Evolutionary conservation across 2,113 vertebrate species (phyloP).

Genomic region (Gadus chalcogrammus): DNA sequence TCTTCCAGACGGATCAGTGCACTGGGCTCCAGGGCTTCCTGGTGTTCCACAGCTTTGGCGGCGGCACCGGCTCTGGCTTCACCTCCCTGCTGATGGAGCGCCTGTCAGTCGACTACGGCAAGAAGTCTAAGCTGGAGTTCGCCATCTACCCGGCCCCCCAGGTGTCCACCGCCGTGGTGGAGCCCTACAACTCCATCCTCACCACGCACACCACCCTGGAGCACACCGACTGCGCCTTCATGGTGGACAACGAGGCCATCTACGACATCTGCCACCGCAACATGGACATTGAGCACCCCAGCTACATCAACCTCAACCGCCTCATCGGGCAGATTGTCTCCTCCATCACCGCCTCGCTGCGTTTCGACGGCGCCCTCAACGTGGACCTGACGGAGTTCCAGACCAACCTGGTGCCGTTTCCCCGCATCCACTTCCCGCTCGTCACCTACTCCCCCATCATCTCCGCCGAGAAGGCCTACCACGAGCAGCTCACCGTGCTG

Average conservation of each 20-base stretch:
- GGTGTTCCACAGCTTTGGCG: constrained; percentile 84
- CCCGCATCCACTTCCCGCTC: constrained; percentile 83
- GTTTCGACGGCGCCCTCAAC: constrained; percentile 82
- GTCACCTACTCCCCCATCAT: constrained; percentile 83
- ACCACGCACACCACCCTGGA: constrained; percentile 88
- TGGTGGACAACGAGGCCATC: constrained; percentile 90
- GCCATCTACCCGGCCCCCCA: constrained; percentile 81
- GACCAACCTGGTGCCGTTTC: constrained; percentile 85
- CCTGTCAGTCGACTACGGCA: constrained; percentile 83
- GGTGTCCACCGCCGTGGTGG: constrained; percentile 83
- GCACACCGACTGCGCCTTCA: constrained; percentile 86
- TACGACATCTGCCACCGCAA: constrained; percentile 83
- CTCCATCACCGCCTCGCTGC: constrained; percentile 83
- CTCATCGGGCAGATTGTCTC: constrained; percentile 84
- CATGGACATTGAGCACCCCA: constrained; percentile 80
- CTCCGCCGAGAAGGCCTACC: constrained; percentile 83
- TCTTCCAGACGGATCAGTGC: constrained; percentile 80
- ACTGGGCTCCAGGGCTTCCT: constrained; percentile 85
- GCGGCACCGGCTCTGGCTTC: constrained; percentile 85
- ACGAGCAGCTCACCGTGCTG: constrained; percentile 79
- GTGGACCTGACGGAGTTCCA: constrained; percentile 88
- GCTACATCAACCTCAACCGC: constrained; percentile 83
- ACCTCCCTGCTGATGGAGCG: constrained; percentile 85
- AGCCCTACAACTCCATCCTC: constrained; percentile 86
- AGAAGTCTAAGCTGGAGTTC: constrained; percentile 88